Evolutionary conservation across 2,113 vertebrate species (phyloP).

Genomic region (Siniperca chuatsi): DNA sequence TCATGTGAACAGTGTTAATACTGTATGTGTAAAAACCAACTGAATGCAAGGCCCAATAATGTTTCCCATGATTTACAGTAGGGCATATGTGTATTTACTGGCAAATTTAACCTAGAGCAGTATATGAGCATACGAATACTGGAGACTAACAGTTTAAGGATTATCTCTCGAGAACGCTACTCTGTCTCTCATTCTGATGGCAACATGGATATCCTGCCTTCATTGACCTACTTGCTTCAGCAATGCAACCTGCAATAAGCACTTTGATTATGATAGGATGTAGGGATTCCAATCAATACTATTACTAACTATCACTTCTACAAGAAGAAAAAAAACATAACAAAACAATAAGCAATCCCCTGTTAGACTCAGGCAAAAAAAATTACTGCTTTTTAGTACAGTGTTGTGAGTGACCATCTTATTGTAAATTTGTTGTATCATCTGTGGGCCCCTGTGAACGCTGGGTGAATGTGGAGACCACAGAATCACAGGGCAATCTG

Average conservation of each 20-base stretch:
- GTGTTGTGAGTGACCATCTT: conserved; percentile 35
- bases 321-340: not conserved
- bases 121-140: not conserved
- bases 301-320: not conserved
- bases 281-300: not conserved
- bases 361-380: not conserved
- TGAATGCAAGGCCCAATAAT: not conserved
- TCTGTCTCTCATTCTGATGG: not conserved
- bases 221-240: not conserved
- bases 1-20: not conserved
- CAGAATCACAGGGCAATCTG: conserved; percentile 82
- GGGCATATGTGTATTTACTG: not conserved
- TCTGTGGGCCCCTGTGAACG: conserved; percentile 58
- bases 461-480: conserved; percentile 72
- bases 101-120: not conserved
- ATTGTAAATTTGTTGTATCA: conserved; percentile 57
- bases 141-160: not conserved
- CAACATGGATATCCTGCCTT: not conserved
- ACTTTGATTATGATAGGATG: not conserved
- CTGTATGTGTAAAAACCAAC: not conserved
- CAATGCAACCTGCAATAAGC: not conserved
- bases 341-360: not conserved
- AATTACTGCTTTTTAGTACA: conserved; percentile 19
- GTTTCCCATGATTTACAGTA: not conserved
- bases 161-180: not conserved